Evolutionary conservation across 2,113 vertebrate genomes (phyloP).

Genomic region (Forbesichthys agassizii): DNA sequence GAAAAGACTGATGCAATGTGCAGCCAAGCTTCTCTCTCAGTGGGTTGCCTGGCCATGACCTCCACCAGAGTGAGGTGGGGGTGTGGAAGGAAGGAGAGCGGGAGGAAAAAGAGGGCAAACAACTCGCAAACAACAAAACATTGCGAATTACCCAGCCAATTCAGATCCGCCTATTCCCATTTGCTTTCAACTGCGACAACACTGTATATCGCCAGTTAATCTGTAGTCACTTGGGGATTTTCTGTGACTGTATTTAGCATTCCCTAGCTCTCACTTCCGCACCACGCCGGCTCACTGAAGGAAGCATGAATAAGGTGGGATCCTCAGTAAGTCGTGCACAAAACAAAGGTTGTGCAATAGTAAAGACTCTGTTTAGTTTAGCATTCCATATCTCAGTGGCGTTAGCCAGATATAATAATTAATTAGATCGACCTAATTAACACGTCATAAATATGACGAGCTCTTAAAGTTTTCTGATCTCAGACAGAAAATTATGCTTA

Average conservation of each 20-base stretch:
- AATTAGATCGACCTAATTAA: background rate
- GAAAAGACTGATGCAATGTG: slow-evolving; percentile 22
- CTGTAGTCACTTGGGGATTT: slow-evolving; percentile 9
- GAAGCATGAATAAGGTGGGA: background rate
- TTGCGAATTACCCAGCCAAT: slow-evolving; percentile 8
- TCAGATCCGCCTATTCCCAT: slow-evolving; percentile 12
- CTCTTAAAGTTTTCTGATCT: no score
- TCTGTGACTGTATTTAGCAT: background rate
- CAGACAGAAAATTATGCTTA: no score
- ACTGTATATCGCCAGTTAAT: slow-evolving; percentile 25
- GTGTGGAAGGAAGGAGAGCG: background rate
- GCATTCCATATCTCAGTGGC: background rate
- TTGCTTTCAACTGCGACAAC: background rate
- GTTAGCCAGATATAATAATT: no score
- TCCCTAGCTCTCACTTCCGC: slow-evolving; percentile 1
- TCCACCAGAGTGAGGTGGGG: background rate
- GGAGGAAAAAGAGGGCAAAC: background rate
- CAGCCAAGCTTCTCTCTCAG: slow-evolving; percentile 28
- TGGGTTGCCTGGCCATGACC: slow-evolving; percentile 19
- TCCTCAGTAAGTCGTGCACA: slow-evolving; percentile 5
- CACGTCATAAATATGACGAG: background rate
- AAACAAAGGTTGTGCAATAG: background rate
- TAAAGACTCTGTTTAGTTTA: background rate
- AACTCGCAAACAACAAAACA: slow-evolving; percentile 4
- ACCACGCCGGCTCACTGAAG: background rate